These are phyloP conservation scores for Lycorma delicatula DNA, from an alignment of 1,140 invertebrate species.

Conservation along the genomic window DNA sequence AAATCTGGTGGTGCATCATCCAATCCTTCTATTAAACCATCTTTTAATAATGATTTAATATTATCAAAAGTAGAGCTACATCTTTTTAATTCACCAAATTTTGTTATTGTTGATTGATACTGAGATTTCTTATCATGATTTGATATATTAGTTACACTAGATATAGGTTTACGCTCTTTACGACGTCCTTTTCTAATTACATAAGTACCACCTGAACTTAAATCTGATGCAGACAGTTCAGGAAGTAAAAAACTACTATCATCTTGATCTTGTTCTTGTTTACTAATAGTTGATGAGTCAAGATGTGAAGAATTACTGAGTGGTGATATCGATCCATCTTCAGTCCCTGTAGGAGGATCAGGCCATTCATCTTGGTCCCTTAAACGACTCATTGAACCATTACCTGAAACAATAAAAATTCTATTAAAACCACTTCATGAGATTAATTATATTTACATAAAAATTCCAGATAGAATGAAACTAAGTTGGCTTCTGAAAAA, in stretches of 20 bases:
- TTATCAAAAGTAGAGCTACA: constrained; percentile 71
- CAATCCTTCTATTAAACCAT: constrained; percentile 49
- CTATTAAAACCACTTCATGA: not conserved
- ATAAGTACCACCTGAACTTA: constrained; percentile 58
- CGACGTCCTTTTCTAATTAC: constrained; percentile 56
- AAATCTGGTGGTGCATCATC: constrained; percentile 45
- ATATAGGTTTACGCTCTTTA: constrained; percentile 46
- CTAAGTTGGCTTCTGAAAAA: not conserved
- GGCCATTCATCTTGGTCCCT: constrained; percentile 56
- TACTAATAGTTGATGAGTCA: constrained; percentile 23
- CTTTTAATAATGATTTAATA: constrained; percentile 61
- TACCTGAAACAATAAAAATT: constrained; percentile 23
- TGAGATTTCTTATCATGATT: too few relatives aligned
- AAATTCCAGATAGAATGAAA: not conserved
- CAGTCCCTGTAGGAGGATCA: constrained; percentile 51
- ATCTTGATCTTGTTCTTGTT: constrained; percentile 10
- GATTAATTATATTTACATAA: not conserved
- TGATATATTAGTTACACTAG: too few relatives aligned
- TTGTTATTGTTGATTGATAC: too few relatives aligned
- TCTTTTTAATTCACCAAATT: constrained; percentile 51
- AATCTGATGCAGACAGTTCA: constrained; percentile 41
- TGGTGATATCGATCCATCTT: constrained; percentile 54
- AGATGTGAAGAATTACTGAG: constrained; percentile 48
- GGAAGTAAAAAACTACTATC: constrained; percentile 43
- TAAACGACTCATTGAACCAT: constrained; percentile 36